A percentile compares a stretch with the other conserved stretches of the same genome.
These are phyloP conservation scores for Choreutis nemorana DNA, from an alignment of 2,888 invertebrate genomes.

Conservation along the genomic window DNA sequence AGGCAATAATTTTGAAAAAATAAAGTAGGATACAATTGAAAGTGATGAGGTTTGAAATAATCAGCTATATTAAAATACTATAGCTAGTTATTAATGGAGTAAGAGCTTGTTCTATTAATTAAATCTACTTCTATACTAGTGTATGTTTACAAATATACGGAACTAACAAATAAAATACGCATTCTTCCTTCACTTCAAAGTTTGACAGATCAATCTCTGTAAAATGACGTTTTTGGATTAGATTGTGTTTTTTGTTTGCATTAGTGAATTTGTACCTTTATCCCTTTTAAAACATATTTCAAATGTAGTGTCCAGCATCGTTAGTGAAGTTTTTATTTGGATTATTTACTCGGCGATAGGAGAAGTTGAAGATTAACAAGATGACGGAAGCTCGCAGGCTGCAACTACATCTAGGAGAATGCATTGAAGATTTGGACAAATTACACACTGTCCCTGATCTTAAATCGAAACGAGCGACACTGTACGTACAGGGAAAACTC, in stretches of 20 bases:
- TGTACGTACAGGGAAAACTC: constrained; percentile 60
- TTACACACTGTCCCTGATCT: constrained; percentile 53
- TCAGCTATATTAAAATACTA: too few species aligned
- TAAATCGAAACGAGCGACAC: constrained; percentile 52
- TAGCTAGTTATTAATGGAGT: too few species aligned
- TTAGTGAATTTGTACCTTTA: constrained; percentile 32
- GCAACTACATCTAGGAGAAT: constrained; percentile 64
- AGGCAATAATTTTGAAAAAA: too few species aligned
- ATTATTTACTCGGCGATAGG: not conserved
- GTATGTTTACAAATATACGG: too few species aligned
- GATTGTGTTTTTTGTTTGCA: constrained; percentile 45
- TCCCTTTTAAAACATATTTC: constrained; percentile 29
- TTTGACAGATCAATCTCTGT: constrained; percentile 8
- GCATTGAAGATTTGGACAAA: constrained; percentile 66
- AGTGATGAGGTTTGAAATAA: too few species aligned
- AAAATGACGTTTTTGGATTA: constrained; percentile 30
- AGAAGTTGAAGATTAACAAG: constrained; percentile 24
- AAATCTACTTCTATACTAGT: too few species aligned
- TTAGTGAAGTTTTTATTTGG: constrained; percentile 18
- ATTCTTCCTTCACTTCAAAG: too few species aligned
- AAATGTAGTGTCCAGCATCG: constrained; percentile 44
- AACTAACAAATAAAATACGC: too few species aligned
- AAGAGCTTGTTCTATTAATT: too few species aligned
- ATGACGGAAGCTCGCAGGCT: constrained; percentile 58
- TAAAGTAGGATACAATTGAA: too few species aligned